Percentiles rank a stretch among this genome's conserved stretches.
These are phyloP conservation scores for Zonotrichia albicollis DNA, from an alignment of 2,797 vertebrate species.

Conservation along the genomic window DNA sequence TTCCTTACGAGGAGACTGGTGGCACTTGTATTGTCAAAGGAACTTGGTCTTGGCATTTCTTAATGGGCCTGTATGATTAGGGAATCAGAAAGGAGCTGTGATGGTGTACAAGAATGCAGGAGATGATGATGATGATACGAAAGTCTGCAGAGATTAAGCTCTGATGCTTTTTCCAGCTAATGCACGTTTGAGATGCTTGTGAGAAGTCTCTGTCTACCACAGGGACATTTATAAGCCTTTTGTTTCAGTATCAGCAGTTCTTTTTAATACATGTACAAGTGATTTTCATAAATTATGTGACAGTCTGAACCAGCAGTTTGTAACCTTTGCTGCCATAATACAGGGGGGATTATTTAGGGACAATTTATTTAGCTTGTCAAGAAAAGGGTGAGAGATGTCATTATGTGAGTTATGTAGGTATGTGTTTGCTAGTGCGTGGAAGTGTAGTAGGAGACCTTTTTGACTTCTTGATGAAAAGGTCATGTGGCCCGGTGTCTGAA, in stretches of 20 bases:
- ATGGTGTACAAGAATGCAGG: not conserved
- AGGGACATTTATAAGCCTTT: not conserved
- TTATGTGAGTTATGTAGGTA: not conserved
- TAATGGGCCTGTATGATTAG: not conserved
- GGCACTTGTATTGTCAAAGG: not conserved
- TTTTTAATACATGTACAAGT: not conserved
- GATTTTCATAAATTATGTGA: not conserved
- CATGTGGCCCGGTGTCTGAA: not conserved
- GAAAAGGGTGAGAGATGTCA: not conserved
- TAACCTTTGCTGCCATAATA: not conserved
- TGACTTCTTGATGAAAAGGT: not conserved
- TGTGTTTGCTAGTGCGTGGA: not conserved
- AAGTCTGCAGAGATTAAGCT: not conserved
- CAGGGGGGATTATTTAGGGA: not conserved
- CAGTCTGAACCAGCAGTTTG: not conserved
- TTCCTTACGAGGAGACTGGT: not conserved
- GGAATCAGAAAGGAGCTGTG: not conserved
- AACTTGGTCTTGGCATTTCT: not conserved
- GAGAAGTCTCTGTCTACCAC: not conserved
- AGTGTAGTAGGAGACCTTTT: not conserved
- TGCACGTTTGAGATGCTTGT: not conserved
- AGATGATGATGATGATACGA: not conserved
- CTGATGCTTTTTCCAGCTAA: not conserved
- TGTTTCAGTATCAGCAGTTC: not conserved
- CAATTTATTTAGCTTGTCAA: not conserved